Evolutionary conservation across 2,797 vertebrate genomes (phyloP).

Genomic region (Merluccius polli): DNA sequence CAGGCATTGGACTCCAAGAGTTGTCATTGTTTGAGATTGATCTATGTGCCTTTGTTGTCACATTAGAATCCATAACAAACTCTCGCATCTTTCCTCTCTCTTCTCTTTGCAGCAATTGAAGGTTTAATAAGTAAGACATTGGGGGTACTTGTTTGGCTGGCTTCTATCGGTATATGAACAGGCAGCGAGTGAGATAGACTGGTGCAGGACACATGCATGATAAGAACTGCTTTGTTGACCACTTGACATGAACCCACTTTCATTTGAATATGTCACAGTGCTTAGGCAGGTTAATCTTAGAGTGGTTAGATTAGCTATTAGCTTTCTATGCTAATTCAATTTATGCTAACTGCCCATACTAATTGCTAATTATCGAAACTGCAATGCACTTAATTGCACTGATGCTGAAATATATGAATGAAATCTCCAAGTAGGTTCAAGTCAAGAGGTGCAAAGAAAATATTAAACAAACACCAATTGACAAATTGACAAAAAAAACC

Average conservation of each 20-base stretch:
- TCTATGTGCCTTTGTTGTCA: conserved; percentile 65
- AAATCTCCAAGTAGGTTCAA: conserved; percentile 55
- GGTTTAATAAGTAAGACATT: conserved; percentile 84
- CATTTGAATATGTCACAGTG: conserved; percentile 29
- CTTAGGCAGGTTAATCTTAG: neutral
- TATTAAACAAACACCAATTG: conserved; percentile 22
- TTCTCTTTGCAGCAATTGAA: conserved; percentile 81
- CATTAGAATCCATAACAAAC: conserved; percentile 65
- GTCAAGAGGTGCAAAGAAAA: conserved; percentile 53
- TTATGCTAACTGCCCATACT: neutral
- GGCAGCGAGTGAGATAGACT: conserved; percentile 35
- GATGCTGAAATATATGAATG: neutral
- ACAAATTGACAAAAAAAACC: conserved; percentile 22
- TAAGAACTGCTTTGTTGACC: conserved; percentile 60
- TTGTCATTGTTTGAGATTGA: conserved; percentile 60
- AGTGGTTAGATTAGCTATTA: conserved; percentile 18
- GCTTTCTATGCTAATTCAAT: conserved; percentile 26
- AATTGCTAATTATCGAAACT: neutral
- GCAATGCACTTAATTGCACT: neutral
- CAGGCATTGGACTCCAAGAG: conserved; percentile 43
- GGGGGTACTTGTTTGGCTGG: conserved; percentile 65
- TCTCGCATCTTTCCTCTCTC: conserved; percentile 68
- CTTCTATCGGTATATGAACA: conserved; percentile 44
- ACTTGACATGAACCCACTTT: conserved; percentile 67
- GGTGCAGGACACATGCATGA: conserved; percentile 70